Percentiles rank a stretch among this genome's conserved stretches.
Evolutionary conservation across 2,797 vertebrate species (phyloP).

Genomic region (Manis pentadactyla): DNA sequence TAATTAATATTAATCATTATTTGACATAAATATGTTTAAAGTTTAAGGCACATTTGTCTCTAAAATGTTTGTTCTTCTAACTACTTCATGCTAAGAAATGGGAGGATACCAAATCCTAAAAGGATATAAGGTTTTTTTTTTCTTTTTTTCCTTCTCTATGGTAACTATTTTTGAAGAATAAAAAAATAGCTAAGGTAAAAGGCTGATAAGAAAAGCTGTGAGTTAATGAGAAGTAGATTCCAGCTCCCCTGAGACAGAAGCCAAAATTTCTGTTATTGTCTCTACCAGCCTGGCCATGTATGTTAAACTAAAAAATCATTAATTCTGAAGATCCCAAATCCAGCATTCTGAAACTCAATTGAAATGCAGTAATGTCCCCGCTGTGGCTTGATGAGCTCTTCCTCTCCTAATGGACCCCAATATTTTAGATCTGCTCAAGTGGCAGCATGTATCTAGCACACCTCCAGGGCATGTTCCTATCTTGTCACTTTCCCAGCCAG

Average conservation of each 20-base stretch:
- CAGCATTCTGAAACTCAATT: conserved; percentile 39
- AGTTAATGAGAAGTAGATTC: conserved; percentile 5
- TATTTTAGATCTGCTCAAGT: background rate
- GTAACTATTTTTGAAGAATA: background rate
- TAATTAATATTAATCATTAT: no score
- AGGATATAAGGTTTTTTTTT: background rate
- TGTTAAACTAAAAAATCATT: background rate
- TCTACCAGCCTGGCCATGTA: background rate
- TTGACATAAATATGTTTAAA: background rate
- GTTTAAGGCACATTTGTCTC: background rate
- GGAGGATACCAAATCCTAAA: background rate
- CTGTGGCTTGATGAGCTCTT: conserved; percentile 14
- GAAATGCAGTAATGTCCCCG: background rate
- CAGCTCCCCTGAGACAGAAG: background rate
- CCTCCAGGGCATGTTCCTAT: background rate
- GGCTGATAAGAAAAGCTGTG: background rate
- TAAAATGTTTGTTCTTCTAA: background rate
- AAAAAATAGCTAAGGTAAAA: background rate
- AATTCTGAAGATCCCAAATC: background rate
- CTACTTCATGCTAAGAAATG: background rate
- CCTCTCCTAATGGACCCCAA: background rate
- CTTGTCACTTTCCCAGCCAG: background rate
- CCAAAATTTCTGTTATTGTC: background rate
- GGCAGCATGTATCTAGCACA: background rate
- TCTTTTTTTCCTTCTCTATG: background rate